Conservation (phyloP, 37 sponge, comb jelly and placozoan genomes). For the Bolinopsis microptera region DNA sequence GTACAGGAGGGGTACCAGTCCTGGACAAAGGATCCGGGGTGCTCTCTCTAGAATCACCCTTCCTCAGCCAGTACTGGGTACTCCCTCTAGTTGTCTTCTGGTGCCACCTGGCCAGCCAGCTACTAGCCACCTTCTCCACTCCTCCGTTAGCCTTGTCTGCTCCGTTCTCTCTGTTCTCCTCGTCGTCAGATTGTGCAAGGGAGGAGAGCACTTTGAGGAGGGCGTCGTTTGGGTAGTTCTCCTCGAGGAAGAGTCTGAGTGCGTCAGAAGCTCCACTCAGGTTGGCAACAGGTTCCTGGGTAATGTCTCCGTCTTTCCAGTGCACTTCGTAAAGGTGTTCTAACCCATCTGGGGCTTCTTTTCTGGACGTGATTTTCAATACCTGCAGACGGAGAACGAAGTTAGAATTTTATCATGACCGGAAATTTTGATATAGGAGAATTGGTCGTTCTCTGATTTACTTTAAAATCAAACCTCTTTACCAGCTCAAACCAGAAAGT, state of each 20-base stretch:
- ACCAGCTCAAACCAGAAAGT: no score
- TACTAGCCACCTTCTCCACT: background rate
- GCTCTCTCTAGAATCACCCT: background rate
- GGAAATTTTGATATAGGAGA: no score
- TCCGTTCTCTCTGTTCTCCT: background rate
- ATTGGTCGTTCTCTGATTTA: no score
- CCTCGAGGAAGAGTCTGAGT: background rate
- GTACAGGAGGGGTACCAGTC: background rate
- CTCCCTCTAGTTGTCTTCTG: conserved; percentile 55
- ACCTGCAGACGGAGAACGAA: conserved; percentile 19
- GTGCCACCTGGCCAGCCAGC: conserved; percentile 56
- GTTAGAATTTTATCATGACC: no score
- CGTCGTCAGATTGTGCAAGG: background rate
- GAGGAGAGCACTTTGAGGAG: conserved; percentile 36
- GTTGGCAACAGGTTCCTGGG: conserved; percentile 28
- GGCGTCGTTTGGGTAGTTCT: background rate
- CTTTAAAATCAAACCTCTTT: no score
- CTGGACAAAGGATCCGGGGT: background rate
- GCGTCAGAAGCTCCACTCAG: conserved; percentile 42
- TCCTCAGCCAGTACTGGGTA: conserved; percentile 53
- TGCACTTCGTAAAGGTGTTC: conserved; percentile 60
- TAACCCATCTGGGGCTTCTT: background rate
- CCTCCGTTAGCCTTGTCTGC: background rate
- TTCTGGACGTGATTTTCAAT: conserved; percentile 37
- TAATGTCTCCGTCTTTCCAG: conserved; percentile 57